Evolutionary conservation across 2,888 invertebrate species (phyloP), one percentile per base, ranked within the genome.

Genomic region (Epinotia bilunana): DNA sequence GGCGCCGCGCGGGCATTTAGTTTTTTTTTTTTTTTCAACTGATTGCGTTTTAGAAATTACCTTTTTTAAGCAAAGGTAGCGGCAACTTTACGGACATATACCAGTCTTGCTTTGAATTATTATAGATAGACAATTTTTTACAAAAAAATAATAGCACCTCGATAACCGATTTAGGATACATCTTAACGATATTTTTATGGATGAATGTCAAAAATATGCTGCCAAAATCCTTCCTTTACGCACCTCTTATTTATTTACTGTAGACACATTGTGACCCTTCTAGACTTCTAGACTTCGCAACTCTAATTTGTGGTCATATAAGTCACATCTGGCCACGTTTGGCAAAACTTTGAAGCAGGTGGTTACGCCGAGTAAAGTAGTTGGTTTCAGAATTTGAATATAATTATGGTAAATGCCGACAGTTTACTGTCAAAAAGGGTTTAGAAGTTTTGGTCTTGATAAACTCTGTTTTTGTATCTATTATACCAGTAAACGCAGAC

Each of bases 261-360:
- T 33, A 65, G 28, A 65, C 65, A 65, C 12, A 53, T 28, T 11
- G 28, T 64, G 64, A 64, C 65, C 53, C 64, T 23, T 28, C 7
- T 23, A 23, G 13, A 20, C 12, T 39, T 18, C 43, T 62, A 13
- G 64, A 49, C 49, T 64, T 49, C 49, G 3, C n/a, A 64, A 18
- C 63, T 64, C 64, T 64, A 49, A 64, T 49, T 49, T 23, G 49
- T 63, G 49, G 64, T n/a, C 64, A 64, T 64, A 64, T 64, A 64
- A 64, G 39, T 43, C 18, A 43, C 62, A 62, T 20, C 62, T 62
- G 62, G 18, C 7, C 11, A 33, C 20, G 64, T 64, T 49, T 53
- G 53, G n/a, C 39, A 23, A 23, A 61, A 61, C 57, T 57, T 57
- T 20, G 11, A 18, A 20, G 20, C 20, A 57, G 20, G 57, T 57